Base-by-base conservation (phyloP, 2,113 vertebrate species). In the Barnardius zonarius region DNA sequence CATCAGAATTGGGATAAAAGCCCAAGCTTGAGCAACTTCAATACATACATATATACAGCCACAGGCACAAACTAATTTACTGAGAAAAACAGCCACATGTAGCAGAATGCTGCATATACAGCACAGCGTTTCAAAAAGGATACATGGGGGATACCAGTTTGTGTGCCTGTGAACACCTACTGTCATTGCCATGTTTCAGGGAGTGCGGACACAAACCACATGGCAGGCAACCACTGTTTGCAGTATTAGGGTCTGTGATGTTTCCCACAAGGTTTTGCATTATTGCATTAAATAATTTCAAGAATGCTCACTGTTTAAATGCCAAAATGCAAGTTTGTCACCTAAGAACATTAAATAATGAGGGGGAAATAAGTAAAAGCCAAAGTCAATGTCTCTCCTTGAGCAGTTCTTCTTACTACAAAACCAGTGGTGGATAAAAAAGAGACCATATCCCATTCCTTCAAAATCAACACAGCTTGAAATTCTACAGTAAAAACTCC, bases 381-480 rank as follows among this genome's bases (percentile, higher is more conserved):
- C 93, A 95, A 97, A 95, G 90, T 95, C 90, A 85, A 33, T 31
- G 75, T 57, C 41, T 88, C 87, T 92, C 88, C 83, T 55, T 72
- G 87, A 93, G 92, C 90, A 95, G 68, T 93, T 96, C 37, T 87
- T 86, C 82, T 83, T 79, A 90, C 67, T 86, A 83, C 61, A 94
- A 69, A 97, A 94, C 35, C 75, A 78, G 74, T 94, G 86, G 49
- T 88, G 82, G 92, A 94, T 90, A 87, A 93, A 94, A 28, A 93
- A 95, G 78, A 98, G 97, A 98, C 97, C 96, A 57, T 97, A 98
- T 98, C 97, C 98, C 96, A 80, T 97, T 98, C 96, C 93, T 96
- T 97, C 49, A 82, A 97, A 97, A 95, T 74, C 59, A 69, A 46
- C 10, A 9, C 31, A 62, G 28, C 64, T 90, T 90, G 41, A 72